Evolutionary conservation across 2,888 invertebrate species (phyloP).

Genomic region (Scotopteryx bipunctaria): DNA sequence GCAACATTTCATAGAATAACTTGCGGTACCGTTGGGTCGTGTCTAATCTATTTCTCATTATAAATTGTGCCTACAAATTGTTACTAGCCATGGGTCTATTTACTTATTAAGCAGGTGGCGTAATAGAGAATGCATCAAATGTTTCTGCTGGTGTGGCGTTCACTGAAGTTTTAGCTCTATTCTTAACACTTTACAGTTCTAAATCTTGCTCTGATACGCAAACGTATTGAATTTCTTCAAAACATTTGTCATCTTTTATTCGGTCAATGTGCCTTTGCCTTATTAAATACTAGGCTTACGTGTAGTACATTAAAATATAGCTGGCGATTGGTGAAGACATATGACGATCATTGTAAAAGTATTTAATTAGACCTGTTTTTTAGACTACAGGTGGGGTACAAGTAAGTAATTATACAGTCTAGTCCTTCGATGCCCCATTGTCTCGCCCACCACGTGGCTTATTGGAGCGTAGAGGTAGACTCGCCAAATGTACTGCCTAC

Average conservation of each 20-base stretch:
- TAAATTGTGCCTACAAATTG: slow-evolving; percentile 22
- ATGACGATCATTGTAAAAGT: too few species aligned
- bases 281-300: not conserved
- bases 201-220: too few species aligned
- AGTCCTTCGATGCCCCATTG: slow-evolving; percentile 48
- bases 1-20: slow-evolving; percentile 43
- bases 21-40: slow-evolving; percentile 44
- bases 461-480: slow-evolving; percentile 37
- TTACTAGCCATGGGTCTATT: slow-evolving; percentile 29
- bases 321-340: too few species aligned
- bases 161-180: too few species aligned
- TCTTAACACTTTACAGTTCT: not conserved
- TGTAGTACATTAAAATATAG: too few species aligned
- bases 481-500: slow-evolving; percentile 61
- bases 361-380: not conserved
- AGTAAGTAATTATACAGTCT: slow-evolving; percentile 10
- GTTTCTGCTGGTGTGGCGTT: not conserved
- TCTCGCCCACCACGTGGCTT: slow-evolving; percentile 49
- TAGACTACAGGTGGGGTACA: slow-evolving; percentile 23
- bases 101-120: slow-evolving; percentile 33
- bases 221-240: too few species aligned
- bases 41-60: slow-evolving; percentile 50
- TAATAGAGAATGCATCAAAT: slow-evolving; percentile 6
- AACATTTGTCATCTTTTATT: too few species aligned
- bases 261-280: too few species aligned